Base-by-base conservation (phyloP, 1,140 invertebrate species). In the Dendrolimus kikuchii region DNA sequence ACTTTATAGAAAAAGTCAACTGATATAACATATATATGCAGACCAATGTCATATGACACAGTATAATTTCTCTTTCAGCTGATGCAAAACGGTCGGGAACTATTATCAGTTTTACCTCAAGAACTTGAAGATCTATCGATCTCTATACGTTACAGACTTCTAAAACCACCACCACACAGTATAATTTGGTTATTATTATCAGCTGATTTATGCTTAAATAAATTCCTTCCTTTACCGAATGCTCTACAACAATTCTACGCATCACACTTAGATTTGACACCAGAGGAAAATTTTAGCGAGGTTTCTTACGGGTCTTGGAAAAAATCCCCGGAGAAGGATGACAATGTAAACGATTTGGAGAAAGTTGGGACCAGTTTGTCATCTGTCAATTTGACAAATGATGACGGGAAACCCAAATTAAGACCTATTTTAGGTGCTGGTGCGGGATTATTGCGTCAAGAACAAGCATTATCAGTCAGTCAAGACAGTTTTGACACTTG, bases 271-370 rank as follows among this genome's bases (percentile, higher is more conserved):
- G 80, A 86, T 8, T 47, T 86, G 5, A 74, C 74, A 5, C 60
- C 69, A 0, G 83, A 86, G 5, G 78, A 83, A 5, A 78, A 60
- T 38, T 86, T 74, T 59, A 82, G 72, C 10, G 81, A 86, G 68
- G 80, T 86, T 6, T 74, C 66, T 40, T 86, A 85, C 36, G 83
- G 83, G 0, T 85, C 83, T 0, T 86, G 83, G 83, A 86, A 83
- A 51, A 84, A 83, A 38, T 63, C 53, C 38, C 71, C 69, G 0
- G 69, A 74, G 6, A 73, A 76, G 38, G 73, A 77, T 0, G 77
- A 75, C 0, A 67, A 56, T 40, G 56, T 53, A 6, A 48, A 60
- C 2, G 65, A 71, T 4, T 9, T 59, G 0, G 77, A 85, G 2
- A 77, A 76, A 55, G 56, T 73, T 4, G 61, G 62, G 5, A 71